A percentile compares a stretch with the other conserved stretches of the same genome.
Conservation (phyloP, 1,140 invertebrate species). For the Gryllus bimaculatus region DNA sequence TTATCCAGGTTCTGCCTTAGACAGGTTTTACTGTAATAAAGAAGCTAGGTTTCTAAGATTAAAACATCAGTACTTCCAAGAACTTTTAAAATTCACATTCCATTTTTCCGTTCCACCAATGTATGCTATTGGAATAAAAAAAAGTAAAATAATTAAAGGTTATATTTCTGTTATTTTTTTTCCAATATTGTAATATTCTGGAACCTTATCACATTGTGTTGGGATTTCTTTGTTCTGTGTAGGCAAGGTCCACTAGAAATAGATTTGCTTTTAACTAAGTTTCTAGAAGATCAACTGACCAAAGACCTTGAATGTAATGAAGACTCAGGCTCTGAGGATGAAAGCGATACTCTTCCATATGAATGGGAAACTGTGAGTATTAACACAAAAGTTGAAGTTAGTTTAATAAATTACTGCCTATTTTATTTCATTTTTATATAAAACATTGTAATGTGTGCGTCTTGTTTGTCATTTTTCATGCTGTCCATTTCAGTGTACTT, state of each 20-base stretch:
- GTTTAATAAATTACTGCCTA: too few species aligned
- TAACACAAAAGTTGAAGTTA: not conserved
- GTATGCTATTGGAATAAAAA: too few species aligned
- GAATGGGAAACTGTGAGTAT: constrained; percentile 57
- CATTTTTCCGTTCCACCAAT: too few species aligned
- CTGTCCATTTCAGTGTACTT: too few species aligned
- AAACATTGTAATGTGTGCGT: too few species aligned
- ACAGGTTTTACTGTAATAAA: too few species aligned
- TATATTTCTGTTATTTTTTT: not conserved
- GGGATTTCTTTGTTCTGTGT: constrained; percentile 5
- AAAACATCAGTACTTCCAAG: too few species aligned
- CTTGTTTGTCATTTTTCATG: too few species aligned
- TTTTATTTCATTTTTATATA: too few species aligned
- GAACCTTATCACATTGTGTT: not conserved
- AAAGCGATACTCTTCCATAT: constrained; percentile 44
- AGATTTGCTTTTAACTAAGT: constrained; percentile 30
- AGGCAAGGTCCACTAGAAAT: constrained; percentile 33
- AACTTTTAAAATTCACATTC: too few species aligned
- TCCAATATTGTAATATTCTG: not conserved
- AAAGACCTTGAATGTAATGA: constrained; percentile 49
- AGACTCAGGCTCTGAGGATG: constrained; percentile 57
- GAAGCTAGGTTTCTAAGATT: too few species aligned
- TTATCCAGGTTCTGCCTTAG: too few species aligned
- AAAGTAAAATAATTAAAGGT: not conserved
- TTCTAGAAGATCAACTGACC: constrained; percentile 50